Conservation (phyloP, 2,797 vertebrate species). For the Sebastes matsubarae region DNA sequence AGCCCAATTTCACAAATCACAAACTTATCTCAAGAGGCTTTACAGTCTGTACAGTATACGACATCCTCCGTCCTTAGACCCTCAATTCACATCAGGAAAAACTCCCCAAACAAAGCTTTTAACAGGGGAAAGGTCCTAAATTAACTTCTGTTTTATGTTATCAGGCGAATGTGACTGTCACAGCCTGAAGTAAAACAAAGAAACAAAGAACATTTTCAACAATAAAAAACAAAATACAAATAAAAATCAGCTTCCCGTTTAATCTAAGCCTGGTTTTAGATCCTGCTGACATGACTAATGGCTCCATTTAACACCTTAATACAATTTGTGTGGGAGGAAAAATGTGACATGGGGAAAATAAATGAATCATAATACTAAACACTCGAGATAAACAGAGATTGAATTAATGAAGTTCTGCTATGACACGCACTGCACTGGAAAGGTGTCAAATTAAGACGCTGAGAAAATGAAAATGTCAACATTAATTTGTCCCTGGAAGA, state of each 20-base stretch:
- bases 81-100: no score
- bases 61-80: no score
- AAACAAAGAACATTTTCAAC: not conserved
- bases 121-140: not conserved
- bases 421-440: not conserved
- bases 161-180: not conserved
- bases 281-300: conserved; percentile 25
- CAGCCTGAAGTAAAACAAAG: not conserved
- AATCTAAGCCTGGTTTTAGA: not conserved
- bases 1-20: no score
- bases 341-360: conserved; percentile 34
- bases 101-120: no score
- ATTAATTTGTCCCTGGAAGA: not conserved
- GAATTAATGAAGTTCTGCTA: conserved; percentile 29
- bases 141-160: not conserved
- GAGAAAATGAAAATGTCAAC: conserved; percentile 16
- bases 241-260: not conserved
- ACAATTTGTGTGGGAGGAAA: conserved; percentile 18
- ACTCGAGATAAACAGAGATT: conserved; percentile 21
- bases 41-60: no score
- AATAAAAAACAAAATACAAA: not conserved
- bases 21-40: no score
- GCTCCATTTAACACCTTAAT: conserved; percentile 29
- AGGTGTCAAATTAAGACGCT: conserved; percentile 6
- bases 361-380: conserved; percentile 26